phyloP scores from a whole-genome alignment of 2,888 invertebrate genomes.

The Lobophora halterata region DNA sequence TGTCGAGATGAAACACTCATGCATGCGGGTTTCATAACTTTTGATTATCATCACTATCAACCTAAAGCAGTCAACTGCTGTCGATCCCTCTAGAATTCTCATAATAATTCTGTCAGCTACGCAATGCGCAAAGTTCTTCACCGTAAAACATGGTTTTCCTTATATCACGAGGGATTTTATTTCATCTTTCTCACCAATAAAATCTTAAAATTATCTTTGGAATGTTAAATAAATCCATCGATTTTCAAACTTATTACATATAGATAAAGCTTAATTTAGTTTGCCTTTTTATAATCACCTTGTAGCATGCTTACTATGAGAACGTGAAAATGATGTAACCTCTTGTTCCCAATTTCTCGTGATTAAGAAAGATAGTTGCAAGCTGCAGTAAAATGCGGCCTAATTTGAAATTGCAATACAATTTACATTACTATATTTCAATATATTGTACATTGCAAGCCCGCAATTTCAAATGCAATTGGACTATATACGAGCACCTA shows the following conservation, averaged over 20 bases:
- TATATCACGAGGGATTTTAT: no score
- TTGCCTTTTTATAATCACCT: neutral
- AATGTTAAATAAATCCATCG: neutral
- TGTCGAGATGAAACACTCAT: no score
- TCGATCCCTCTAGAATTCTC: no score
- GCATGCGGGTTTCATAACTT: no score
- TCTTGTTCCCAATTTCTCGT: conserved; percentile 29
- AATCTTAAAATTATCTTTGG: neutral
- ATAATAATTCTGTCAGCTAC: no score
- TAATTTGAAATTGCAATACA: conserved; percentile 25
- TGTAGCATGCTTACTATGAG: conserved; percentile 14
- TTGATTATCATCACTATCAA: no score
- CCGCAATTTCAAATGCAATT: conserved; percentile 7
- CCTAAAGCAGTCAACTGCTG: no score
- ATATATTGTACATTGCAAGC: conserved; percentile 4
- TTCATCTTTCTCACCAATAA: neutral
- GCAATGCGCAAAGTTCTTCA: no score
- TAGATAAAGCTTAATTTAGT: neutral
- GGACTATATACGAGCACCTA: no score
- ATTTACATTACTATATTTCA: conserved; percentile 9
- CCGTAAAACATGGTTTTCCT: no score
- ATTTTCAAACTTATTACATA: neutral
- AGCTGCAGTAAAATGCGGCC: conserved; percentile 17
- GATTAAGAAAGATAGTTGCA: conserved; percentile 27
- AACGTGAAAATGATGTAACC: conserved; percentile 22